phyloP scores from a whole-genome alignment of 2,113 vertebrate genomes.

The Cettia cetti region DNA sequence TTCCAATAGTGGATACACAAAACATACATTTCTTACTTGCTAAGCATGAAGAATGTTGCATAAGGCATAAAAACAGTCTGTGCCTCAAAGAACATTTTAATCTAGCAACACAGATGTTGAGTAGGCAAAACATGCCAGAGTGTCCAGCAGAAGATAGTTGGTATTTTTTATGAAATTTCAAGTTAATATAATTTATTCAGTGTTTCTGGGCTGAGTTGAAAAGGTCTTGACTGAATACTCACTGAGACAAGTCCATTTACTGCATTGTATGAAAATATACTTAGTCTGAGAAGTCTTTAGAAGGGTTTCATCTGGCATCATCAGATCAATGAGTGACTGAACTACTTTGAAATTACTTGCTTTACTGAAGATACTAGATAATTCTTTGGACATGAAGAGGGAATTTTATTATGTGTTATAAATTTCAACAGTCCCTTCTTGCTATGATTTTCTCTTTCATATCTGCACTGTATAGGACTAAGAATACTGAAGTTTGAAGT shows the following conservation, averaged over 20 bases:
- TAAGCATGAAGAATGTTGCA: not conserved
- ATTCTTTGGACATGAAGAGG: not conserved
- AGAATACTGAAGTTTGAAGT: not conserved
- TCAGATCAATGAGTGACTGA: not conserved
- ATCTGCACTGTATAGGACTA: not conserved
- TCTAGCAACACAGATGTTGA: not conserved
- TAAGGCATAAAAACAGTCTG: not conserved
- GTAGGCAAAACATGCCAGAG: not conserved
- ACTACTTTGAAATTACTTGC: not conserved
- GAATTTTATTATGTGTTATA: not conserved
- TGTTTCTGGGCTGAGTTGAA: not conserved
- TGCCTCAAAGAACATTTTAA: not conserved
- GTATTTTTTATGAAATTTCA: not conserved
- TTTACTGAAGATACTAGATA: not conserved
- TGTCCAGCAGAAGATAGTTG: not conserved
- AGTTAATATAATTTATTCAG: not conserved
- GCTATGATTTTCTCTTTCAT: not conserved
- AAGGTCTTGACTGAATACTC: not conserved
- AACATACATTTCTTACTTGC: not conserved
- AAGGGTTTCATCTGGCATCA: not conserved
- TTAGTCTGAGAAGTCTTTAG: not conserved
- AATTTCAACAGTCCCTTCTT: not conserved
- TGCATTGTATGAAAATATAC: not conserved
- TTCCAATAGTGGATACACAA: not conserved
- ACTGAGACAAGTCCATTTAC: not conserved